Evolutionary conservation across 53 echinoderm and acorn worm species (phyloP), one percentile per base, ranked within the genome.

Genomic region (Arbacia lixula): DNA sequence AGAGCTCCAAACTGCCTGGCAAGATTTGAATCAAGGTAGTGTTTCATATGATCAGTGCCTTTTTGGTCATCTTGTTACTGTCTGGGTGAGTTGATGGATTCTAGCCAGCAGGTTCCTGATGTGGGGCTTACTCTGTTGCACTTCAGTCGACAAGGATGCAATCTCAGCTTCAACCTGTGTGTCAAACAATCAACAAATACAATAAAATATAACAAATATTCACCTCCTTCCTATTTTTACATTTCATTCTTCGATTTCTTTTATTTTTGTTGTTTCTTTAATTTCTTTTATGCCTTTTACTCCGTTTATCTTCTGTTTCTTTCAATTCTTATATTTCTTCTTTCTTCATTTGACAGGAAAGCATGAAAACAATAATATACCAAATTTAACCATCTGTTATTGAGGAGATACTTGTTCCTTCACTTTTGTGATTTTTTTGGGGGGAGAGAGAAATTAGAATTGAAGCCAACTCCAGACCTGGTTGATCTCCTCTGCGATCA

Each of bases 141-240:
- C 42, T 39, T 52, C 19, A 0, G 43, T 31, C 30, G 82, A 46
- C 32, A 81, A 64, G 4, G 1, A 8, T 0, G 34, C 14, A 2
- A 64, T 81, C 51, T 81, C 63, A 11, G 62, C 82, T 12, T 64
- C 63, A 81, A 81, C 82, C 82, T 81, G 82, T 21, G n/a, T n/a
- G n/a, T n/a, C n/a, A n/a, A n/a, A n/a, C n/a, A n/a, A n/a, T n/a
- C n/a, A n/a, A n/a, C n/a, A n/a, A n/a, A n/a, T n/a, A n/a, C n/a
- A n/a, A n/a, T n/a, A n/a, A n/a, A n/a, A n/a, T n/a, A n/a, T n/a
- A n/a, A n/a, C n/a, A n/a, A n/a, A n/a, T n/a, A n/a, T n/a, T n/a
- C n/a, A n/a, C n/a, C n/a, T n/a, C n/a, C n/a, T n/a, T n/a, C n/a
- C n/a, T n/a, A n/a, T n/a, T n/a, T n/a, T n/a, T n/a, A n/a, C n/a